phyloP scores from a whole-genome alignment of 2,113 vertebrate species.

The Cyprinodon brontotheroides region DNA sequence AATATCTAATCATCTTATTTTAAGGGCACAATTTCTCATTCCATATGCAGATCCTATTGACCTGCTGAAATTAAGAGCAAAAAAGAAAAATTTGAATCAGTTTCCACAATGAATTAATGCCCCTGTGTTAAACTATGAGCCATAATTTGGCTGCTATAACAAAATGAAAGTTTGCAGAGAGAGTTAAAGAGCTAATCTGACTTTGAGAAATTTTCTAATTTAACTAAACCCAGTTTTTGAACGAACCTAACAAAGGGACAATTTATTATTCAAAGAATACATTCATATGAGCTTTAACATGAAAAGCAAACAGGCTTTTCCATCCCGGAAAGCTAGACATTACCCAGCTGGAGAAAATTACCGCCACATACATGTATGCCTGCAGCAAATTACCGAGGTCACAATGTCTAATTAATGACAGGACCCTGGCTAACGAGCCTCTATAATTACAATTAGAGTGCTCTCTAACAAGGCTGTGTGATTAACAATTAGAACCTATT shows the following conservation, averaged over 20 bases:
- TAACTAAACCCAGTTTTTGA: not conserved
- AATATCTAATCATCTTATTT: too few species aligned
- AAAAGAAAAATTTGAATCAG: too few species aligned
- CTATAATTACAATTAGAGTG: constrained; percentile 72
- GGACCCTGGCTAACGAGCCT: constrained; percentile 58
- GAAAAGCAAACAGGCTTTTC: not conserved
- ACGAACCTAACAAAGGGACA: not conserved
- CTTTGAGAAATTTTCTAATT: not conserved
- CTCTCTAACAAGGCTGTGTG: constrained; percentile 67
- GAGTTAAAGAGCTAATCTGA: not conserved
- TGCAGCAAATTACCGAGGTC: constrained; percentile 67
- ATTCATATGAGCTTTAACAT: not conserved
- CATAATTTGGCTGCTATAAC: not conserved
- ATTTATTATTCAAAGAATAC: not conserved
- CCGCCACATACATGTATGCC: constrained; percentile 34
- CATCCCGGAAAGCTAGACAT: not conserved
- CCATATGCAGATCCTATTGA: too few species aligned
- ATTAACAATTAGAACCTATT: constrained; percentile 74
- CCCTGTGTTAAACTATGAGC: not conserved
- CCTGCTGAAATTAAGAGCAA: too few species aligned
- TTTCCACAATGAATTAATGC: not conserved
- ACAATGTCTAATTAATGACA: constrained; percentile 66
- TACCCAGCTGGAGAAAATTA: constrained; percentile 20
- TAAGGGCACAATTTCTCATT: too few species aligned
- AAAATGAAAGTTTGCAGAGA: not conserved